A percentile compares a stretch with the other conserved stretches of the same genome.
Evolutionary conservation across 2,113 vertebrate species (phyloP).

Genomic region (Genyomyrus donnyi): DNA sequence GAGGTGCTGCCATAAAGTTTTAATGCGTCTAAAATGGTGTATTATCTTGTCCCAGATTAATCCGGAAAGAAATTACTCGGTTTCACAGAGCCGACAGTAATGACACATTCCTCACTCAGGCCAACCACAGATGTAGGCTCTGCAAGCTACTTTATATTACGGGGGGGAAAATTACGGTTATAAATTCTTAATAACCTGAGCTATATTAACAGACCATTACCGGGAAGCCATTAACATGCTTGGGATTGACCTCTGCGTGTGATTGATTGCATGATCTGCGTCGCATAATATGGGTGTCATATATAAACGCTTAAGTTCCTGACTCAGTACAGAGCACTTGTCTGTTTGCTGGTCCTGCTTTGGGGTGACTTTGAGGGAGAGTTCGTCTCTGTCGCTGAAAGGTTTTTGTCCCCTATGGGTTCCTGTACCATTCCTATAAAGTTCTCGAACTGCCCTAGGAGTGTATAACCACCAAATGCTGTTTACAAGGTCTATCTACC

Average conservation of each 20-base stretch:
- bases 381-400: background rate
- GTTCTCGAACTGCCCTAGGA: background rate
- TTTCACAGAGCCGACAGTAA: constrained; percentile 2
- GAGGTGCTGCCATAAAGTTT: background rate
- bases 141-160: constrained; percentile 49
- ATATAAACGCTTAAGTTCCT: constrained; percentile 3
- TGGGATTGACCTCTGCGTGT: constrained; percentile 20
- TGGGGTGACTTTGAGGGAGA: constrained; percentile 17
- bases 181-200: constrained; percentile 61
- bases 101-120: background rate
- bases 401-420: background rate
- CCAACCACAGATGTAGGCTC: background rate
- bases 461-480: background rate
- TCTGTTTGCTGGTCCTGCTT: background rate
- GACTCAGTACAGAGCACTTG: background rate
- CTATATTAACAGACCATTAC: constrained; percentile 55
- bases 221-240: constrained; percentile 43
- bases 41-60: constrained; percentile 7
- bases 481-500: background rate
- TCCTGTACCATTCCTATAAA: background rate
- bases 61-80: constrained; percentile 2
- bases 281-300: background rate
- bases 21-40: constrained; percentile 11
- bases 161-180: constrained; percentile 45
- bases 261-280: constrained; percentile 8